Base-by-base conservation (phyloP, 2,113 vertebrate species). In the Thalassarche chlororhynchos region DNA sequence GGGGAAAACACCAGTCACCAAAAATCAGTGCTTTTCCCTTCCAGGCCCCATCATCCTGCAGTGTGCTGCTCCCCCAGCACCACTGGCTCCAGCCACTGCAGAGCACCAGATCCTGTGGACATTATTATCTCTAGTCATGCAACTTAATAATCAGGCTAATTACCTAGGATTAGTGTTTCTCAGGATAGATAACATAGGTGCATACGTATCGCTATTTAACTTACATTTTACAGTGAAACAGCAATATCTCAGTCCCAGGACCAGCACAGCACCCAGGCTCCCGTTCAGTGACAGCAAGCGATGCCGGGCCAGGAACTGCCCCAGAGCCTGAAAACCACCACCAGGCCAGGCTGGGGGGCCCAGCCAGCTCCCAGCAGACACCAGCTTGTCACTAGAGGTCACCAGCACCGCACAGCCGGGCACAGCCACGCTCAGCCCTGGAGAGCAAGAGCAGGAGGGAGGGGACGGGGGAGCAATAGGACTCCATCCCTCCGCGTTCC, bases 321-420 rank as follows among this genome's bases (percentile, higher is more conserved):
- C 28, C 3, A 0, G 38, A 44, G 36, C 47, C 54, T 10, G 3
- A 8, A n/a, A 6, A 4, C 1, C 8, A 2, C 1, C 2, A 2
- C 57, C 55, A 2, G 87, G 36, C 23, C 32, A 9, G 40, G 80
- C 77, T 10, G 8, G 46, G 71, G 64, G 25, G 4, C 3, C 4
- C 28, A 11, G 10, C 57, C 87, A 29, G 84, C 79, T 52, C 40
- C 90, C 60, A 26, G 38, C 77, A 72, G 47, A 11, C 31, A n/a
- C 83, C 82, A n/a, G 60, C 31, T 93, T 87, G 94, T 93, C 96
- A 95, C 94, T 70, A 94, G 96, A 95, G 91, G 89, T 82, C 95
- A 86, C 91, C 94, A 97, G 95, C 79, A 82, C 29, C 8, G 11
- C 55, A 36, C 23, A 10, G 57, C 42, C 26, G 0, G 25, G 36